phyloP scores from a whole-genome alignment of 2,113 vertebrate species.

The Leucopternis melanops region DNA sequence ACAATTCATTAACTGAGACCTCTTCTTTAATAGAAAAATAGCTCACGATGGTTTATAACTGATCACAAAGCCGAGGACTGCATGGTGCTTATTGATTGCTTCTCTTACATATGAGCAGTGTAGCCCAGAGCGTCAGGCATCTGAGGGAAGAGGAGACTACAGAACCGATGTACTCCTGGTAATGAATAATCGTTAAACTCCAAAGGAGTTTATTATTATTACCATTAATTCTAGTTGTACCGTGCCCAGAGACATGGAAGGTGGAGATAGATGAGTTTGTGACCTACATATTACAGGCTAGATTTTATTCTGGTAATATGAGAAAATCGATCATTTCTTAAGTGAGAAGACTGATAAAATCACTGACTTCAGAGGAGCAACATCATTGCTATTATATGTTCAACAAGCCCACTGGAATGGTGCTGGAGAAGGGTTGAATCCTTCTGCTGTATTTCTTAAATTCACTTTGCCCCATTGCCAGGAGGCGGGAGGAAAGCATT shows the following conservation, averaged over 20 bases:
- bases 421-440: background rate
- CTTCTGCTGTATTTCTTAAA: background rate
- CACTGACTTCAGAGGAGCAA: background rate
- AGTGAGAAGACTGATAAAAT: background rate
- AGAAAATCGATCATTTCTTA: background rate
- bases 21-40: constrained; percentile 28
- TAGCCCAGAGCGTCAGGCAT: background rate
- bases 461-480: background rate
- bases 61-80: background rate
- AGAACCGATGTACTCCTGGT: background rate
- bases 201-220: constrained; percentile 14
- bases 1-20: constrained; percentile 48
- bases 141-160: background rate
- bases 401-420: background rate
- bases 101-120: background rate
- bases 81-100: background rate
- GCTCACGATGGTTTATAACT: background rate
- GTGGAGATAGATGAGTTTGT: background rate
- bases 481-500: background rate
- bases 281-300: background rate
- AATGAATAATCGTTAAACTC: background rate
- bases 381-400: background rate
- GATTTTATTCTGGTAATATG: background rate
- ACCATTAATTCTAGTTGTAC: background rate
- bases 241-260: background rate